Evolutionary conservation across 2,797 vertebrate genomes (phyloP), one percentile per base, ranked within the genome.

Genomic region (Pelodytes ibericus): DNA sequence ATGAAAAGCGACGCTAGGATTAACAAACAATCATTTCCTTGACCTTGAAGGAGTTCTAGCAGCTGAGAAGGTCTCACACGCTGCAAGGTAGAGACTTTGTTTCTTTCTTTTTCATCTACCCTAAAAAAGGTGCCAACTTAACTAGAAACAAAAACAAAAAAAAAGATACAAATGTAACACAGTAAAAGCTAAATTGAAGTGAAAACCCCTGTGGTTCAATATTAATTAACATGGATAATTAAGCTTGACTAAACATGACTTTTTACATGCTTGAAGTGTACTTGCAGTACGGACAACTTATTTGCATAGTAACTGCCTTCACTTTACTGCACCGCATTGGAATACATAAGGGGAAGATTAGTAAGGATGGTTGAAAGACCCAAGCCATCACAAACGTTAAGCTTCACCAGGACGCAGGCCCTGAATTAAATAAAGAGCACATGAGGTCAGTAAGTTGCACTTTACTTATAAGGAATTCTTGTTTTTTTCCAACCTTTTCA

Each of bases 161-260:
- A 30, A 51, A n/a, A 64, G 58, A 41, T 56, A 59, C 5, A 60
- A 49, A 51, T 33, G 20, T 27, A 33, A 10, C 39, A 62, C 6
- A 66, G 41, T 51, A 59, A 65, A 75, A 20, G 61, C 25, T 71
- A 65, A 10, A 76, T 13, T 66, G 15, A 60, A 77, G 44, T 60
- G 11, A 77, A 66, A 51, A 51, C 53, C 49, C 33, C 31, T 25
- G 36, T 77, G 33, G 67, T 53, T 72, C 47, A 71, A 39, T 66
- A 72, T 67, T 67, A 72, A 67, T 72, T 60, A 66, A 29, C 68
- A 66, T 51, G 61, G 39, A 72, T 66, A 66, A 77, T 77, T 71
- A 77, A 77, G 51, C 41, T 65, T 3, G 29, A 30, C 39, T 59
- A 72, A 78, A 72, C 53, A 67, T 67, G 39, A 72, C 51, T 29